These are phyloP conservation scores for Lepidocyrtinus sp. DNA, from an alignment of 2,888 invertebrate genomes.

Conservation along the genomic window DNA sequence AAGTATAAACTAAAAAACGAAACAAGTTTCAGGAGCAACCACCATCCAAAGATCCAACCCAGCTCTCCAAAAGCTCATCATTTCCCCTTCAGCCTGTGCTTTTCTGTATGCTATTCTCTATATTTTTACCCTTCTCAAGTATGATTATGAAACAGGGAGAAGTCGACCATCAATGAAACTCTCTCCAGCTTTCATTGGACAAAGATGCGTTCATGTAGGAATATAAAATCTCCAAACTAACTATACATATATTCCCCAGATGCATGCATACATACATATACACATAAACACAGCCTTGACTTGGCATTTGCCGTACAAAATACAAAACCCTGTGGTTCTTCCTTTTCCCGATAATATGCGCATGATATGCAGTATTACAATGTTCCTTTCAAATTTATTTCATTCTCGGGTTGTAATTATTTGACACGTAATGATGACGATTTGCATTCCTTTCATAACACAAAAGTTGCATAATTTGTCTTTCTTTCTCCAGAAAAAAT, in stretches of 20 bases:
- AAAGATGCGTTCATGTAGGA: slow-evolving; percentile 1
- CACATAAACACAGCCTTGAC: background rate
- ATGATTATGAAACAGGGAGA: slow-evolving; percentile 31
- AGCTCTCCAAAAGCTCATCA: slow-evolving; percentile 26
- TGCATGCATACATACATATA: background rate
- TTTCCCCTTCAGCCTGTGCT: background rate
- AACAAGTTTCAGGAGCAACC: slow-evolving; percentile 40
- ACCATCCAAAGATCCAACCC: slow-evolving; percentile 15
- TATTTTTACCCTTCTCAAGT: background rate
- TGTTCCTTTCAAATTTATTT: too few relatives aligned
- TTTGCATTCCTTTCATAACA: too few relatives aligned
- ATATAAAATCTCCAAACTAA: background rate
- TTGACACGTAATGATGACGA: too few relatives aligned
- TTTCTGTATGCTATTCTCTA: background rate
- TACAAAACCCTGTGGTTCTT: background rate
- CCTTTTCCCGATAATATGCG: background rate
- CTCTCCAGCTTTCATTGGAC: slow-evolving; percentile 46
- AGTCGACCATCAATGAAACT: slow-evolving; percentile 51
- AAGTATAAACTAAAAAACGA: slow-evolving; percentile 32
- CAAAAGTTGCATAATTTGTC: too few relatives aligned
- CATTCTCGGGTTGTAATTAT: too few relatives aligned
- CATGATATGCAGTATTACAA: too few relatives aligned
- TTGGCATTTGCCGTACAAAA: background rate
- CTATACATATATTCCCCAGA: background rate
- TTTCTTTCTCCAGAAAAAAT: too few relatives aligned